These are phyloP conservation scores for Coelinius sp. DNA, from an alignment of 2,888 invertebrate genomes.

Conservation along the genomic window DNA sequence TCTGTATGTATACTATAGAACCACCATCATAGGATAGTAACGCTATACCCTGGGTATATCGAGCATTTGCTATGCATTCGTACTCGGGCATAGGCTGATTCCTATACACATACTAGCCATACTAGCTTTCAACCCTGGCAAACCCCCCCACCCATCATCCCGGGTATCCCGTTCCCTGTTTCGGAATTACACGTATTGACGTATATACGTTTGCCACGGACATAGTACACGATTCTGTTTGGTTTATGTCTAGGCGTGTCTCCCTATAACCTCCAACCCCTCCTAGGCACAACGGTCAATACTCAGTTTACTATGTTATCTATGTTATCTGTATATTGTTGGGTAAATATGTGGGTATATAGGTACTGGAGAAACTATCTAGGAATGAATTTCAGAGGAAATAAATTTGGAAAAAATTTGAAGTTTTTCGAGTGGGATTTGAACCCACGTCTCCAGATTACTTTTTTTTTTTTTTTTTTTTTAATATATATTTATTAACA, in stretches of 20 bases:
- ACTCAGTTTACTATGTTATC: conserved; percentile 38
- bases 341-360: neutral
- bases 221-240: conserved; percentile 63
- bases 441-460: too few relatives aligned
- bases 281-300: conserved; percentile 55
- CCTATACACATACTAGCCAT: conserved; percentile 23
- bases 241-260: conserved; percentile 69
- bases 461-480: too few relatives aligned
- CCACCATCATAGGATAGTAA: conserved; percentile 46
- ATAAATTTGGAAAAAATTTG: too few relatives aligned
- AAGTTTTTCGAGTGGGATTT: too few relatives aligned
- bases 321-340: neutral
- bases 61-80: conserved; percentile 38
- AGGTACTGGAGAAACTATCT: neutral
- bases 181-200: conserved; percentile 67
- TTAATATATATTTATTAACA: too few relatives aligned
- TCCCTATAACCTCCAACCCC: conserved; percentile 42
- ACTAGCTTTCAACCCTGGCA: conserved; percentile 14
- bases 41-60: conserved; percentile 30
- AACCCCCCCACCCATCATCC: conserved; percentile 36
- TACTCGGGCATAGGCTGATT: conserved; percentile 28
- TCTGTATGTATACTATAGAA: conserved; percentile 42
- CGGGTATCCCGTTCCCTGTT: conserved; percentile 59
- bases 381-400: too few relatives aligned
- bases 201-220: conserved; percentile 59